Evolutionary conservation across 2,888 invertebrate genomes (phyloP).

Genomic region (Onthophagus sagittarius): DNA sequence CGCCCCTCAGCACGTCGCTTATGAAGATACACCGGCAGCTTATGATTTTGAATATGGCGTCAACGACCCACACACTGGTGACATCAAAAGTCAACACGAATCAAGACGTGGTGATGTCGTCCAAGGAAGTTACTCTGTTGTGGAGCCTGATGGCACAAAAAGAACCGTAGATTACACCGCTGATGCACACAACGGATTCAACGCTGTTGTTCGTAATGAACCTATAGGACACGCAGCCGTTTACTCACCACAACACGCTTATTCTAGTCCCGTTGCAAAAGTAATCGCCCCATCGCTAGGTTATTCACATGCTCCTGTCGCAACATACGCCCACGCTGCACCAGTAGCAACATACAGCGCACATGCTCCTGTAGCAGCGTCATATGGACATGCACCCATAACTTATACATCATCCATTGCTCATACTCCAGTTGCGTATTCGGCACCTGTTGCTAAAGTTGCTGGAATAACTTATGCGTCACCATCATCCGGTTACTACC

Average conservation of each 20-base stretch:
- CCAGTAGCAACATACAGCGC: conserved; percentile 24
- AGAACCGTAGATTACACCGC: conserved; percentile 54
- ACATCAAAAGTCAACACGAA: conserved; percentile 53
- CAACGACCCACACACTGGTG: conserved; percentile 51
- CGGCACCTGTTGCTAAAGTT: conserved; percentile 44
- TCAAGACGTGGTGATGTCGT: conserved; percentile 51
- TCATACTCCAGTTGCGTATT: conserved; percentile 10
- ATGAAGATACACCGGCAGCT: conserved; percentile 46
- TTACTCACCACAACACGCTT: conserved; percentile 26
- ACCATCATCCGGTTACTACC: conserved; percentile 29
- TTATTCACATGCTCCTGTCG: conserved; percentile 28
- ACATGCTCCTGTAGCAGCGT: conserved; percentile 43
- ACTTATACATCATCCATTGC: conserved; percentile 8
- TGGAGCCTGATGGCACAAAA: conserved; percentile 52
- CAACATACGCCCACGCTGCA: conserved; percentile 26
- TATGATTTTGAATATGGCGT: conserved; percentile 51
- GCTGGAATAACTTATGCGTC: conserved; percentile 32
- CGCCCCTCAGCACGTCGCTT: conserved; percentile 34
- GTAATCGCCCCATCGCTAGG: conserved; percentile 41
- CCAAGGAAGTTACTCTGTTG: conserved; percentile 50
- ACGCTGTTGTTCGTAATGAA: conserved; percentile 52
- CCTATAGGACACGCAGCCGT: conserved; percentile 39
- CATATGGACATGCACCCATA: conserved; percentile 31
- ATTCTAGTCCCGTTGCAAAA: conserved; percentile 27
- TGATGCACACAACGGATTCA: conserved; percentile 52